A percentile compares a stretch with the other conserved stretches of the same genome.
Evolutionary conservation across 2,113 vertebrate genomes (phyloP).

Genomic region (Ondatra zibethicus): DNA sequence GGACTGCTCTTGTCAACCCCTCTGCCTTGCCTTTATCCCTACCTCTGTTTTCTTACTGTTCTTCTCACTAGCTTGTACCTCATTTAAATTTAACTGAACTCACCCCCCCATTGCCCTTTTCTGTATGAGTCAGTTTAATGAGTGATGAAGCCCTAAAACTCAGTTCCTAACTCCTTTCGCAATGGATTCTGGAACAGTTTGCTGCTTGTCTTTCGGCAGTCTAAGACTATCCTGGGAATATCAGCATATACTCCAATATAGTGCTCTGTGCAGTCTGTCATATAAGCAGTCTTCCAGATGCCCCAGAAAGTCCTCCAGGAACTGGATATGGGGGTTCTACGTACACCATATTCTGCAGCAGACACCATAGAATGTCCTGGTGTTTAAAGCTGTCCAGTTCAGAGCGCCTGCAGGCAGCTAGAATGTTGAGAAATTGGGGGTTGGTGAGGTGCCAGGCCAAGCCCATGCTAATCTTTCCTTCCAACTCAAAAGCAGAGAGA

Average conservation of each 20-base stretch:
- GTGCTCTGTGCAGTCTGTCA: neutral
- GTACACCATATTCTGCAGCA: neutral
- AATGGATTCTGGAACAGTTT: slow-evolving; percentile 6
- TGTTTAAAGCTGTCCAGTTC: neutral
- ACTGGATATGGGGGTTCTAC: neutral
- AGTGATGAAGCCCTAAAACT: slow-evolving; percentile 32
- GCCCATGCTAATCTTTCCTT: neutral
- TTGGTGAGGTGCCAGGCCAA: neutral
- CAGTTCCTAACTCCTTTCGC: neutral
- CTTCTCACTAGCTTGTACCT: neutral
- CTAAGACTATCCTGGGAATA: neutral
- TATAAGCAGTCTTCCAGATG: slow-evolving; percentile 1
- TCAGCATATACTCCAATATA: neutral
- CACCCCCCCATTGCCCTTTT: neutral
- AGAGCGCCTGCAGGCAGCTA: slow-evolving; percentile 20
- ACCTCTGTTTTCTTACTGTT: neutral
- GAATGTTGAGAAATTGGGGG: neutral
- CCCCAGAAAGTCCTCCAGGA: slow-evolving; percentile 41
- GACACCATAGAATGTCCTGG: neutral
- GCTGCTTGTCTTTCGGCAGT: neutral
- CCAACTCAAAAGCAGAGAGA: neutral
- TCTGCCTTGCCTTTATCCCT: neutral
- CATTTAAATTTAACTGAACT: neutral
- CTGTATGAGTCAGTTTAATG: slow-evolving; percentile 32
- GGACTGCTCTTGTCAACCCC: neutral